Percentiles rank a stretch among this genome's conserved stretches.
These are phyloP conservation scores for Mythimna impura DNA, from an alignment of 2,888 invertebrate species.

Conservation along the genomic window DNA sequence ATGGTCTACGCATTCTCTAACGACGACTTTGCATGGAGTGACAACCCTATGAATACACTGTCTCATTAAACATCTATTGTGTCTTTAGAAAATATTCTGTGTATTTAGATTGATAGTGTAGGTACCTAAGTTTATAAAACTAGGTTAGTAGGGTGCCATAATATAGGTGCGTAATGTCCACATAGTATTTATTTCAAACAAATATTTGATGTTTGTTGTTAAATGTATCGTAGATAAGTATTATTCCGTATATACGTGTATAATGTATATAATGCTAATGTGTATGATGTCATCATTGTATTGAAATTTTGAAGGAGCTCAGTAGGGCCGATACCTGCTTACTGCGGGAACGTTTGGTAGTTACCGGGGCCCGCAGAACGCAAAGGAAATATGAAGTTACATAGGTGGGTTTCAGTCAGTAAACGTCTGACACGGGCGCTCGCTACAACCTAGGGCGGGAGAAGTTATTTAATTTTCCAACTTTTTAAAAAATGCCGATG, in stretches of 20 bases:
- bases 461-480: no score
- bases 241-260: neutral
- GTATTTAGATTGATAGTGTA: neutral
- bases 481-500: no score
- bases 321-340: no score
- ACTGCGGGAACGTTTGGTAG: no score
- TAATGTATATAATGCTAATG: neutral
- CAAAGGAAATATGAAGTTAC: neutral
- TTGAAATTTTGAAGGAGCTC: no score
- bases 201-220: slow-evolving; percentile 17
- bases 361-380: no score
- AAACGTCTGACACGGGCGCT: no score
- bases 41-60: slow-evolving; percentile 91
- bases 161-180: slow-evolving; percentile 11
- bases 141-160: slow-evolving; percentile 7
- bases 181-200: neutral
- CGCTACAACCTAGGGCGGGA: no score
- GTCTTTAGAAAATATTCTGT: neutral
- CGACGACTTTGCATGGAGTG: slow-evolving; percentile 94
- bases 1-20: slow-evolving; percentile 95
- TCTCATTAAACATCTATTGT: slow-evolving; percentile 79
- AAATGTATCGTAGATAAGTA: slow-evolving; percentile 1
- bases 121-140: slow-evolving; percentile 27
- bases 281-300: neutral
- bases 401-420: no score